These are phyloP conservation scores for Psilopsiagon aymara DNA, from an alignment of 2,113 vertebrate genomes.

Conservation along the genomic window DNA sequence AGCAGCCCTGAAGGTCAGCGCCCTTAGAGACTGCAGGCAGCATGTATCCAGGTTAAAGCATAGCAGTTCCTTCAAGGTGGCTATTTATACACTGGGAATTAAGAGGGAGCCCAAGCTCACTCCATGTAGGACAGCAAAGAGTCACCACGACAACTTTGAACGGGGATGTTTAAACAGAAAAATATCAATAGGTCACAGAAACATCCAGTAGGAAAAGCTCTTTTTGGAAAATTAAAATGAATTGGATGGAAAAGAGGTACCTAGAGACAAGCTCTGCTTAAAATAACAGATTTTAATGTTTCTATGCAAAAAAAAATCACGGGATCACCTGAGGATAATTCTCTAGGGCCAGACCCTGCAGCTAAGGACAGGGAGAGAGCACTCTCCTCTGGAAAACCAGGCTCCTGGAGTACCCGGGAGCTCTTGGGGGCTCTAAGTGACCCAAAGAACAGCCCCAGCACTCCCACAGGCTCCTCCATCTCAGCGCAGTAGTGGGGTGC, in stretches of 20 bases:
- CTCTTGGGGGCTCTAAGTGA: neutral
- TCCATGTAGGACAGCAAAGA: conserved; percentile 5
- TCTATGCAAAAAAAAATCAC: neutral
- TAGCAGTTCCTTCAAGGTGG: neutral
- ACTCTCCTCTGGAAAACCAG: neutral
- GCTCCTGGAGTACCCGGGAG: neutral
- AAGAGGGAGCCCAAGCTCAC: neutral
- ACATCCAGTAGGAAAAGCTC: neutral
- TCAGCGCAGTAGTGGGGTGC: fast-evolving
- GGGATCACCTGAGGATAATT: neutral
- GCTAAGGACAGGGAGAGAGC: neutral
- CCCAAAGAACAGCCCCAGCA: neutral
- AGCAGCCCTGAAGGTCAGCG: neutral
- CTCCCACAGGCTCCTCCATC: fast-evolving
- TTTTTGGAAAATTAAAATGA: conserved; percentile 2
- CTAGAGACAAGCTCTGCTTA: neutral
- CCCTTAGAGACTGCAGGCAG: neutral
- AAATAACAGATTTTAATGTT: conserved; percentile 21
- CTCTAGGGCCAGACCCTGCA: neutral
- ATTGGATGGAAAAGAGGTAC: neutral
- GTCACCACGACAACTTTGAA: neutral
- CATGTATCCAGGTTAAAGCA: neutral
- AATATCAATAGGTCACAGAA: conserved; percentile 18
- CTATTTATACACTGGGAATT: neutral
- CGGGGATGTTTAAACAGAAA: neutral